phyloP scores from a whole-genome alignment of 1,140 invertebrate species.

The Cepaea nemoralis region DNA sequence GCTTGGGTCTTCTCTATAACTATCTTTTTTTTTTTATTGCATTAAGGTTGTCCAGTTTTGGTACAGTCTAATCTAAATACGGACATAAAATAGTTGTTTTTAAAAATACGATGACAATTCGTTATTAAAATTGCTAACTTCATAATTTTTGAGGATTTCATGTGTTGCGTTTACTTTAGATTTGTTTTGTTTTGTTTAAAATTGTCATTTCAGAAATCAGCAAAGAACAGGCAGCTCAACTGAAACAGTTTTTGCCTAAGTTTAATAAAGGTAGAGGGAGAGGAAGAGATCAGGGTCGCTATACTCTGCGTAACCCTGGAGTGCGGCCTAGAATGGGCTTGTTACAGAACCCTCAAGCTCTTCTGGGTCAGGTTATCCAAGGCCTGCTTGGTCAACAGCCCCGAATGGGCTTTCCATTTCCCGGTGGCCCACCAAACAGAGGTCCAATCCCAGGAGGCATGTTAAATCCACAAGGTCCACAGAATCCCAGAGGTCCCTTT shows the following conservation, averaged over 20 bases:
- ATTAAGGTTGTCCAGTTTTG: no score
- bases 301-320: background rate
- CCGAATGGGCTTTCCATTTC: conserved; percentile 17
- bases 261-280: background rate
- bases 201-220: conserved; percentile 24
- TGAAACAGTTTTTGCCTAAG: conserved; percentile 24
- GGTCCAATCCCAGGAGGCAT: background rate
- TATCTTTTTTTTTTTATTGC: no score
- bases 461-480: background rate
- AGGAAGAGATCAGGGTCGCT: background rate
- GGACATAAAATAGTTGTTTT: no score
- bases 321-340: background rate
- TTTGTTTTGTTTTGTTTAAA: background rate
- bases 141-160: no score
- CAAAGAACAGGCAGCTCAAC: conserved; percentile 28
- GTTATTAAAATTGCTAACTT: no score
- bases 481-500: background rate
- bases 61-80: no score
- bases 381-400: background rate
- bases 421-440: background rate
- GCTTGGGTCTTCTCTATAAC: no score
- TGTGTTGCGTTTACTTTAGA: no score
- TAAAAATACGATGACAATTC: no score
- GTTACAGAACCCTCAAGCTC: background rate
- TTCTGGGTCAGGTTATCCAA: background rate